Evolutionary conservation across 2,888 invertebrate species (phyloP).

Genomic region (Heliconius sara): DNA sequence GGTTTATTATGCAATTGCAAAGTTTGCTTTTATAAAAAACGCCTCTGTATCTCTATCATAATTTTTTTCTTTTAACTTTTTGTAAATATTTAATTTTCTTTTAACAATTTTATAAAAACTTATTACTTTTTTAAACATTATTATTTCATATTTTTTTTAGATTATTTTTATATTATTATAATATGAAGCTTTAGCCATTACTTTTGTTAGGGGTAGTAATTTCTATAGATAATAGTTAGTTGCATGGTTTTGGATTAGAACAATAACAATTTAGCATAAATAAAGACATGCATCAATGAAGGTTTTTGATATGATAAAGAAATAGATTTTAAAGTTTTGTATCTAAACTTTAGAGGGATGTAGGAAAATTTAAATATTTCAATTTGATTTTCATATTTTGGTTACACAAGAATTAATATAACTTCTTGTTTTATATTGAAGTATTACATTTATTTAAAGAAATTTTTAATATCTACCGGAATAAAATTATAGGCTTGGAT

Average conservation of each 20-base stretch:
- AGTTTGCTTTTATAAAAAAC: slow-evolving; percentile 24
- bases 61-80: slow-evolving; percentile 4
- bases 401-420: no score
- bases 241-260: slow-evolving; percentile 8
- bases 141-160: not conserved
- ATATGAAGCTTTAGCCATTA: not conserved
- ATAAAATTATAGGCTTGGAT: no score
- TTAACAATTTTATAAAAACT: not conserved
- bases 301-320: no score
- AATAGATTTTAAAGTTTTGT: no score
- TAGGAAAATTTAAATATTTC: no score
- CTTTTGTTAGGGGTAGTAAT: not conserved
- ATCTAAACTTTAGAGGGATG: no score
- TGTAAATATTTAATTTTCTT: not conserved
- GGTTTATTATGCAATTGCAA: not conserved
- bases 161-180: not conserved
- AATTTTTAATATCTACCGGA: no score
- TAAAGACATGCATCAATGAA: not conserved
- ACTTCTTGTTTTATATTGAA: no score
- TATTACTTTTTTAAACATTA: not conserved
- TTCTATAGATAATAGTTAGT: not conserved
- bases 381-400: no score
- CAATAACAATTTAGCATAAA: not conserved
- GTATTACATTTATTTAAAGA: no score
- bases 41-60: not conserved